phyloP scores from a whole-genome alignment of 1,140 invertebrate genomes.

The Lordiphosa mommai region DNA sequence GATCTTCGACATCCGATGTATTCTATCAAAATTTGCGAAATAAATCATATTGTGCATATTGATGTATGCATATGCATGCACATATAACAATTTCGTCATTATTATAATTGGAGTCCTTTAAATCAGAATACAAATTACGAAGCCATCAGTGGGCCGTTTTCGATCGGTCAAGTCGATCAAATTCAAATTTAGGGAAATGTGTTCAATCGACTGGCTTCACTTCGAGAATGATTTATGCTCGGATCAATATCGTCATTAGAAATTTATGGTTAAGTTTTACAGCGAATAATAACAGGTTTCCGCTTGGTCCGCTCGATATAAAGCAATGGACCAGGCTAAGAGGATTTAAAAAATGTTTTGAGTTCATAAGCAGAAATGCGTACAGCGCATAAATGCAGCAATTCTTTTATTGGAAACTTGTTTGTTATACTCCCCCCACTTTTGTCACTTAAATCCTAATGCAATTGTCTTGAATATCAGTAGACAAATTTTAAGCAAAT shows the following conservation, averaged over 20 bases:
- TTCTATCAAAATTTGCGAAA: constrained; percentile 4
- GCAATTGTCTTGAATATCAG: too few relatives aligned
- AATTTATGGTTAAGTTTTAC: constrained; percentile 51
- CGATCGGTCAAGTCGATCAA: constrained; percentile 33
- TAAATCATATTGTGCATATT: constrained; percentile 21
- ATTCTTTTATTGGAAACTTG: constrained; percentile 7
- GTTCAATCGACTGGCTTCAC: constrained; percentile 8
- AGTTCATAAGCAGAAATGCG: background rate
- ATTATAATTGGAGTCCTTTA: constrained; percentile 9
- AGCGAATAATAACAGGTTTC: constrained; percentile 41
- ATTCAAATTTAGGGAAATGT: constrained; percentile 9
- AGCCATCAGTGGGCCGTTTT: background rate
- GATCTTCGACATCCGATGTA: background rate
- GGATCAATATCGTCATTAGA: constrained; percentile 54
- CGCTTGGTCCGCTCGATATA: constrained; percentile 11
- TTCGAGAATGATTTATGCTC: constrained; percentile 26
- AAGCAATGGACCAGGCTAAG: constrained; percentile 5
- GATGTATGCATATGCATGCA: background rate
- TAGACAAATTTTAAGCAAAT: too few relatives aligned
- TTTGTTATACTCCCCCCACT: constrained; percentile 1
- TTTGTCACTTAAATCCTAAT: too few relatives aligned
- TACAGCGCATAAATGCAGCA: too few relatives aligned
- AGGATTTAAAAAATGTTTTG: constrained; percentile 15
- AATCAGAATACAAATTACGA: constrained; percentile 6
- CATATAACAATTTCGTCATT: constrained; percentile 12